Evolutionary conservation across 2,113 vertebrate genomes (phyloP), one percentile per base, ranked within the genome.

Genomic region (Pleuronectes platessa): DNA sequence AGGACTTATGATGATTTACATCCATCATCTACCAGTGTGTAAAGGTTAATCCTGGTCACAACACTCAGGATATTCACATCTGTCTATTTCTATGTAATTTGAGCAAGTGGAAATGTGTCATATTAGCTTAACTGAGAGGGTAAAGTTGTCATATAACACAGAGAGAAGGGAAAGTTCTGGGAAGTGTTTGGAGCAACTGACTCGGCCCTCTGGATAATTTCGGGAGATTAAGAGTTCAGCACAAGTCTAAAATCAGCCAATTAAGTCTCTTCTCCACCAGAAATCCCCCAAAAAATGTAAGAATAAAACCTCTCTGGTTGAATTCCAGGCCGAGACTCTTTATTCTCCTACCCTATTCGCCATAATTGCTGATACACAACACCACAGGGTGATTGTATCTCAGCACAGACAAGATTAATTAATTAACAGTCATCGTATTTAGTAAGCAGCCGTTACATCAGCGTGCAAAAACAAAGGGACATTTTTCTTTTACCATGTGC

Each of bases 1-100:
- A 15, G 78, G 73, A 81, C n/a, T 24, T 24, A 24, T 24, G 65
- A 42, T 76, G 60, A 76, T 78, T 67, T 61, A 35, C 59, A 78
- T 59, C 61, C 73, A 53, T 66, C 56, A 51, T 20, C 17, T 15
- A 10, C 9, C 74, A 54, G 37, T 4, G 31, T 35, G 24, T 59
- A 68, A 68, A 71, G 45, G 56, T 53, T 64, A 71, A 68, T 45
- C 61, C 24, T 24, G 11, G 42, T 35, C 4, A 47, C 2, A 45
- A 49, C 23, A 67, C 24, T 10, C 9, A 12, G 18, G 6, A 20
- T 5, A 59, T 49, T 67, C 61, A 10, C 1, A 54, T 3, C 15
- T 3, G 4, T 24, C 23, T 62, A 10, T 18, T 67, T 71, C 37
- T 3, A 5, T 26, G 37, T 37, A 5, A 67, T 47, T 24, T 31